phyloP scores from a whole-genome alignment of 2,113 vertebrate species.

The Tetrao urogallus region DNA sequence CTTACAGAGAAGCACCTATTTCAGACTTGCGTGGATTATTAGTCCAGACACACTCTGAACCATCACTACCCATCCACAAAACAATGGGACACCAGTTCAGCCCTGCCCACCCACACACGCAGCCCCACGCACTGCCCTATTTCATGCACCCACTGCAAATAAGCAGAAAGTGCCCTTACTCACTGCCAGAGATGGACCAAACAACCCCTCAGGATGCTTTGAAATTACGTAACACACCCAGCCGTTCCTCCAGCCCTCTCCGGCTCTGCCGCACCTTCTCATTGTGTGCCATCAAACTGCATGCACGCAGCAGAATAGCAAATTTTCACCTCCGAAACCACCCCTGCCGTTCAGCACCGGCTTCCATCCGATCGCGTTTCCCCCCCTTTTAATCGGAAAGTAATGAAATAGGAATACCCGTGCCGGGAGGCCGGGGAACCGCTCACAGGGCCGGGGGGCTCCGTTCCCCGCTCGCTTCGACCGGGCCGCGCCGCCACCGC shows the following conservation, averaged over 20 bases:
- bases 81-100: neutral
- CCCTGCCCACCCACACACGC: fast-evolving
- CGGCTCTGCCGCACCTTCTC: neutral
- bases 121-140: fast-evolving
- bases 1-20: neutral
- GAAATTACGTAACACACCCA: neutral
- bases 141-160: fast-evolving
- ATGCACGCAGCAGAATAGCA: neutral
- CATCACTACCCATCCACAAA: neutral
- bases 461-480: neutral
- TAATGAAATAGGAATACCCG: neutral
- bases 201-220: fast-evolving
- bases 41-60: neutral
- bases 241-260: neutral
- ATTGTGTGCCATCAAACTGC: neutral
- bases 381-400: neutral
- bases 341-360: neutral
- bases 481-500: too few relatives aligned
- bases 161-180: neutral
- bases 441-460: neutral
- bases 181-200: fast-evolving
- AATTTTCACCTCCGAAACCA: neutral
- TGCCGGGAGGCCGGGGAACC: too few relatives aligned
- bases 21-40: neutral
- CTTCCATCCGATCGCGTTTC: neutral